Evolutionary conservation across 2,113 vertebrate species (phyloP), one percentile per base, ranked within the genome.

Genomic region (Rhombomys opimus): DNA sequence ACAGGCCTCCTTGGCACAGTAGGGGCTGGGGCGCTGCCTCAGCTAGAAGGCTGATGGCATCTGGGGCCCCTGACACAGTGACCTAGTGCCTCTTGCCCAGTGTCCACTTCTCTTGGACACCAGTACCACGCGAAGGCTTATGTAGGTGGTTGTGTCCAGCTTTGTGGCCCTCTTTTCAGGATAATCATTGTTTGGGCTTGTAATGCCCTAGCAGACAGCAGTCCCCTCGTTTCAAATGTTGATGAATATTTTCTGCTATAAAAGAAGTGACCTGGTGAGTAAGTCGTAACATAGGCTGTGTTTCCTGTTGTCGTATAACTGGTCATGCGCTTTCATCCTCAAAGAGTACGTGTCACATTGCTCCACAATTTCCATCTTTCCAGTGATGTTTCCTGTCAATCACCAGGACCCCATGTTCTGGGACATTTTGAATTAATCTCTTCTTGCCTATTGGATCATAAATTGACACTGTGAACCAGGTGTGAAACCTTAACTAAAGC

Each of bases 281-380:
- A 75, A 50, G 68, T 50, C 30, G 2, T 80, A 77, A 77, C 46
- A 50, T 13, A 38, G 81, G 35, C 23, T 84, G 25, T 63, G 23
- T 38, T 63, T 84, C 81, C 81, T 84, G 81, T 87, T 81, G 67
- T 50, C 46, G 46, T 9, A 50, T 70, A 89, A 27, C 63, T 95
- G 50, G 75, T 68, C 81, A 22, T 77, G 17, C 91, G 10, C 1
- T 93, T 54, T 73, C 61, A 76, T 94, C 50, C n/a, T 65, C 84
- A 76, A 72, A 80, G 38, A 78, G 12, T 38, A 32, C 59, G 30
- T 63, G n/a, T 81, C 90, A 30, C 77, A 46, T 65, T 41, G 3
- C 20, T 92, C 92, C 63, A 86, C 1, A 81, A 22, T 95, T 95
- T 87, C 68, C 7, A 32, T 93, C 72, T 25, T 91, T 81, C 57